Conservation (phyloP, 2,113 vertebrate species). For the Myanophis thanlyinensis region DNA sequence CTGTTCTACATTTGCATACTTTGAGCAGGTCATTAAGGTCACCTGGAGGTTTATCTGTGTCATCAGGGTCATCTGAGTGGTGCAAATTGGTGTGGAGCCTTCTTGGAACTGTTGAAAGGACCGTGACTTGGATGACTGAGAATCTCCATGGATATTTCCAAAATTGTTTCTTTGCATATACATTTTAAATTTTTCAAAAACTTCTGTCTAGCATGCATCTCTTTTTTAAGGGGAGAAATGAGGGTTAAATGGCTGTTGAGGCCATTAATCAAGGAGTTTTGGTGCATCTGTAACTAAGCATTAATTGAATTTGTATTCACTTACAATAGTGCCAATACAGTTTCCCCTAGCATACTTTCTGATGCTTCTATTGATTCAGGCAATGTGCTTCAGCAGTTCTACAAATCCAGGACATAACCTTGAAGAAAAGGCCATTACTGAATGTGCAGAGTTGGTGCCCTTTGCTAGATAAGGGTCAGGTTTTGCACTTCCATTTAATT, state of each 20-base stretch:
- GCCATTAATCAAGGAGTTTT: background rate
- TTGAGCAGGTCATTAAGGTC: too few species aligned
- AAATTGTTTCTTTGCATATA: background rate
- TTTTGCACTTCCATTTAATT: background rate
- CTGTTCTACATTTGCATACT: too few species aligned
- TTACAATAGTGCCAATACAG: background rate
- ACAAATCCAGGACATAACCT: background rate
- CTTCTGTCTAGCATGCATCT: background rate
- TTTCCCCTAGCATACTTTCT: background rate
- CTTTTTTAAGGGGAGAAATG: background rate
- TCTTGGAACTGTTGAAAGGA: too few species aligned
- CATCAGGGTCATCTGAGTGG: too few species aligned
- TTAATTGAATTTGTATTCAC: background rate
- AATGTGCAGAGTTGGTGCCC: background rate
- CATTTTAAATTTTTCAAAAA: background rate
- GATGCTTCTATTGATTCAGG: constrained; percentile 1
- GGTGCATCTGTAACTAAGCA: background rate
- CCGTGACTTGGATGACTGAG: too few species aligned
- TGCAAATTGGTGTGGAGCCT: too few species aligned
- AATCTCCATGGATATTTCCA: background rate
- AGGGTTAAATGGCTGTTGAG: background rate
- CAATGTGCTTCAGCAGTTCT: background rate
- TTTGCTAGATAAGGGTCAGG: background rate
- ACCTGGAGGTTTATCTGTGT: too few species aligned
- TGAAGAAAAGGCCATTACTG: background rate